Percentiles rank a stretch among this genome's conserved stretches.
These are phyloP conservation scores for Steatocranus sp. DNA, from an alignment of 2,797 vertebrate species.

Conservation along the genomic window DNA sequence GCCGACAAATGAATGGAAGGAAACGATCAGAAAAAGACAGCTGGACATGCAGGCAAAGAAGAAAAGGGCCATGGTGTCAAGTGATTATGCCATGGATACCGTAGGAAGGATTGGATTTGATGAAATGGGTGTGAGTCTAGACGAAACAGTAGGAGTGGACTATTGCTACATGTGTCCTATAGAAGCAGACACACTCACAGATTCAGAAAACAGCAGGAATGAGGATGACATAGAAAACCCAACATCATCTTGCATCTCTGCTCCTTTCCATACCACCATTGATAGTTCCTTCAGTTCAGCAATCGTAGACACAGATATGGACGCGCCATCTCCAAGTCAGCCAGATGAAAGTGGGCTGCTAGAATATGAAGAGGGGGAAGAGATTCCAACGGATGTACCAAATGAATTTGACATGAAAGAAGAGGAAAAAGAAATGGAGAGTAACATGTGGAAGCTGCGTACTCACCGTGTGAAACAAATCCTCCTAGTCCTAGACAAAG, in stretches of 20 bases:
- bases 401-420: not conserved
- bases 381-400: not conserved
- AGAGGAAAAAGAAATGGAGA: not conserved
- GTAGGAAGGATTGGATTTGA: not conserved
- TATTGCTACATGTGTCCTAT: not conserved
- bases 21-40: not conserved
- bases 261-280: not conserved
- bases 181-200: not conserved
- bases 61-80: not conserved
- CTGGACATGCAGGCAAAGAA: not conserved
- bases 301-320: not conserved
- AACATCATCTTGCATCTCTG: not conserved
- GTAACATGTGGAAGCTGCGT: constrained; percentile 17
- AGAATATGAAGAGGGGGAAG: not conserved
- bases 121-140: not conserved
- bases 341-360: not conserved
- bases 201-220: not conserved
- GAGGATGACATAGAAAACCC: not conserved
- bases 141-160: not conserved
- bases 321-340: not conserved
- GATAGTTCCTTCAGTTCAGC: not conserved
- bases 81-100: not conserved
- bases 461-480: not conserved
- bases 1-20: not conserved
- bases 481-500: not conserved